Conservation (phyloP, 2,797 vertebrate species). For the Emydoidea blandingii region DNA sequence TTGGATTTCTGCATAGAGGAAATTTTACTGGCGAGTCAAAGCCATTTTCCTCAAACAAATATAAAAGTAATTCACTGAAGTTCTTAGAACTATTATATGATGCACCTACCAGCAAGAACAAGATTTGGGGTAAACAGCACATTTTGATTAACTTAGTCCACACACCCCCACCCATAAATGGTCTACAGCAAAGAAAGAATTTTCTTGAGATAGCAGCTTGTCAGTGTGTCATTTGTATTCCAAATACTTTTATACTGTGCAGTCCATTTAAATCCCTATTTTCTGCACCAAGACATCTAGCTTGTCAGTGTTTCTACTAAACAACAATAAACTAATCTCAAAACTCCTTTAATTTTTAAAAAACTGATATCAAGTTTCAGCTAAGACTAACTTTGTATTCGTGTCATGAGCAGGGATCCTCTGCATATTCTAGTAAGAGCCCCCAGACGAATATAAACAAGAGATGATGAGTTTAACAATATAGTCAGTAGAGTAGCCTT, state of each 20-base stretch:
- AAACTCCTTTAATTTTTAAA: not conserved
- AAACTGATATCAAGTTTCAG: not conserved
- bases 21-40: too few relatives aligned
- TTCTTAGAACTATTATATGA: not conserved
- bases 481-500: not conserved
- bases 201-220: not conserved
- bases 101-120: not conserved
- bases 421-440: too few relatives aligned
- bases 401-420: not conserved
- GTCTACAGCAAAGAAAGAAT: not conserved
- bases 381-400: not conserved
- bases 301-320: not conserved
- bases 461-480: too few relatives aligned
- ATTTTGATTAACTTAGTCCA: not conserved
- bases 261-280: not conserved
- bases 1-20: too few relatives aligned
- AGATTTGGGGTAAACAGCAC: not conserved
- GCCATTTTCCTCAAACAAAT: too few relatives aligned
- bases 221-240: not conserved
- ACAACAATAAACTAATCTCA: not conserved
- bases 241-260: not conserved
- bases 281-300: not conserved
- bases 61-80: too few relatives aligned
- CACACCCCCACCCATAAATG: not conserved
- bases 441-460: too few relatives aligned